phyloP scores from a whole-genome alignment of 2,888 invertebrate genomes.

The Trachelus troglodyta region DNA sequence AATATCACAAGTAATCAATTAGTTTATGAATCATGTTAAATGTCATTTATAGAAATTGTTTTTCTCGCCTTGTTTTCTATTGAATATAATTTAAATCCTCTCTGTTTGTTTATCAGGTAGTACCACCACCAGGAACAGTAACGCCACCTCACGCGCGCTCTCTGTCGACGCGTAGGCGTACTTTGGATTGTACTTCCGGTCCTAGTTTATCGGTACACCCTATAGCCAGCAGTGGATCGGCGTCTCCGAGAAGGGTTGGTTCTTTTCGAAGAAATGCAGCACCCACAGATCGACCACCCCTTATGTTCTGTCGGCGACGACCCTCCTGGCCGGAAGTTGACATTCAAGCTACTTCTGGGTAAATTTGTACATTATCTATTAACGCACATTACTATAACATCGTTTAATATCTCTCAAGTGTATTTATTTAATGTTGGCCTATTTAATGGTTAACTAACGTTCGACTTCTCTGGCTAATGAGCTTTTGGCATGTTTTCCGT shows the following conservation, averaged over 20 bases:
- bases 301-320: slow-evolving; percentile 82
- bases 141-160: slow-evolving; percentile 52
- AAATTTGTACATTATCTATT: slow-evolving; percentile 58
- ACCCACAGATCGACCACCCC: slow-evolving; percentile 75
- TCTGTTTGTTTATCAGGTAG: slow-evolving; percentile 42
- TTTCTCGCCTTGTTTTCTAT: neutral
- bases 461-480: neutral
- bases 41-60: neutral
- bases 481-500: neutral
- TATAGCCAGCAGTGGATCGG: slow-evolving; percentile 41
- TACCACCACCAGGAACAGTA: slow-evolving; percentile 66
- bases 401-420: neutral
- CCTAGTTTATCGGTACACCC: slow-evolving; percentile 53
- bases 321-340: slow-evolving; percentile 89
- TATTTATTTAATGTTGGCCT: neutral
- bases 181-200: slow-evolving; percentile 51
- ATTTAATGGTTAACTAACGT: neutral
- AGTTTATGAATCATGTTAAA: too few species aligned
- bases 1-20: too few species aligned
- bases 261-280: slow-evolving; percentile 68
- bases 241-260: slow-evolving; percentile 63
- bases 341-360: slow-evolving; percentile 86
- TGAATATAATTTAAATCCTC: neutral
- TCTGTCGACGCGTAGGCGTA: slow-evolving; percentile 53
- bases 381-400: neutral